Percentiles rank a stretch among this genome's conserved stretches.
Conservation (phyloP, 2,888 invertebrate genomes). For the Mantis religiosa region DNA sequence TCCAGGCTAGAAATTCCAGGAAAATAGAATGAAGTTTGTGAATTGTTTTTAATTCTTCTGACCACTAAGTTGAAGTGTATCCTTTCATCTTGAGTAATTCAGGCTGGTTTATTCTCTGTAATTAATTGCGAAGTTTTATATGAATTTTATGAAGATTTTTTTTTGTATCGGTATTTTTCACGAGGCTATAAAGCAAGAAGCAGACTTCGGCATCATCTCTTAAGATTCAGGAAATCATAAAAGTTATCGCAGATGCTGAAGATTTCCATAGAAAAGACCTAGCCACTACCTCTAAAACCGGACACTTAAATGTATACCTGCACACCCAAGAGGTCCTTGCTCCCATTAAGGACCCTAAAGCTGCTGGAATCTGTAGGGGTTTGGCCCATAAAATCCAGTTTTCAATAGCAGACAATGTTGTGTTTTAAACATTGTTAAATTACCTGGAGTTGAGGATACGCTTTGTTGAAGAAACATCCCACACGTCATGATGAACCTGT, state of each 20-base stretch:
- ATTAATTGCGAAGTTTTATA: too few species aligned
- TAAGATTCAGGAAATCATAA: not conserved
- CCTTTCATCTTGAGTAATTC: too few species aligned
- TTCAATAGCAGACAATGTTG: not conserved
- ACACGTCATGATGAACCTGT: not conserved
- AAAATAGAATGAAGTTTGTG: too few species aligned
- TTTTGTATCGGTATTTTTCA: too few species aligned
- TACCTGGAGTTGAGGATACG: not conserved
- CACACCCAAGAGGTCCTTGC: not conserved
- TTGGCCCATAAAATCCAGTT: not conserved
- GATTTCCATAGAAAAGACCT: not conserved
- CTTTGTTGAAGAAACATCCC: not conserved
- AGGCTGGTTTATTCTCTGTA: too few species aligned
- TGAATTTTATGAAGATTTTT: too few species aligned
- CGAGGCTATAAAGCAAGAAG: too few species aligned
- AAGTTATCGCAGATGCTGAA: not conserved
- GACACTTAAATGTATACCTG: not conserved
- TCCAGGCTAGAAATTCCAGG: too few species aligned
- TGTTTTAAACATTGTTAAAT: not conserved
- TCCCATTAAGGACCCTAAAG: not conserved
- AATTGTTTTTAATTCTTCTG: too few species aligned
- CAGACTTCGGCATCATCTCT: too few species aligned
- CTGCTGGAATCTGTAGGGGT: not conserved
- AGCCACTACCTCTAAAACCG: not conserved
- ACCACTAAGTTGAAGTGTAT: too few species aligned